Base-by-base conservation (phyloP, 1,140 invertebrate species). In the Leptinotarsa texana region DNA sequence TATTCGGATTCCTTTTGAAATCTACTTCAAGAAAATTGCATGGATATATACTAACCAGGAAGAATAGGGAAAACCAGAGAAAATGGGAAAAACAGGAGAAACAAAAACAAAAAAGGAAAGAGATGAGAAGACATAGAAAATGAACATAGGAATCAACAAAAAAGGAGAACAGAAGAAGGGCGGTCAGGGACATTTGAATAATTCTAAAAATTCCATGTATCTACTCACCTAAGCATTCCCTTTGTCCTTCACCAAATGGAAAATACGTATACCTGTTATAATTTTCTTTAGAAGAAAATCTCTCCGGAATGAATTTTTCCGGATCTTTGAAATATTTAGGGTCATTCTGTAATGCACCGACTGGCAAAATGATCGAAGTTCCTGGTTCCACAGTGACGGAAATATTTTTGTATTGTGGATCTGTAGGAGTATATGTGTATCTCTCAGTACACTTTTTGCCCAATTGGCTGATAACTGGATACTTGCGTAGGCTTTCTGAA, bases 201-300 rank as follows among this genome's bases (percentile, higher is more conserved):
- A 33, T 33, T 6, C 27, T 33, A 5, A 3, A 57, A 17, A 57
- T 57, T 3, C n/a, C 3, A 57, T 57, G 51, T 17, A 2, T 57
- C 51, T 11, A 65, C 72, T 57, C 22, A 74, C 73, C 73, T 27
- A 74, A 4, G 62, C 73, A 74, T 13, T 67, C 57, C 15, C 73
- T 27, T 22, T 21, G 73, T 57, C 73, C 73, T 15, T 67, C 66
- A 15, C 73, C 73, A 61, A 74, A 74, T n/a, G 73, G 73, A 11
- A 68, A 17, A 57, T 57, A 74, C 3, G 47, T 27, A 13, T 61
- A 49, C 68, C 33, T 74, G 13, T 67, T 22, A 61, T 47, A 24
- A 17, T 68, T 62, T 27, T 17, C 62, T 24, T 22, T 33, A 13
- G 47, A 48, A 15, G 66, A 51, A 51, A 74, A 74, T 22, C 73